Base-by-base conservation (phyloP, 2,113 vertebrate genomes). In the Caranx ignobilis region DNA sequence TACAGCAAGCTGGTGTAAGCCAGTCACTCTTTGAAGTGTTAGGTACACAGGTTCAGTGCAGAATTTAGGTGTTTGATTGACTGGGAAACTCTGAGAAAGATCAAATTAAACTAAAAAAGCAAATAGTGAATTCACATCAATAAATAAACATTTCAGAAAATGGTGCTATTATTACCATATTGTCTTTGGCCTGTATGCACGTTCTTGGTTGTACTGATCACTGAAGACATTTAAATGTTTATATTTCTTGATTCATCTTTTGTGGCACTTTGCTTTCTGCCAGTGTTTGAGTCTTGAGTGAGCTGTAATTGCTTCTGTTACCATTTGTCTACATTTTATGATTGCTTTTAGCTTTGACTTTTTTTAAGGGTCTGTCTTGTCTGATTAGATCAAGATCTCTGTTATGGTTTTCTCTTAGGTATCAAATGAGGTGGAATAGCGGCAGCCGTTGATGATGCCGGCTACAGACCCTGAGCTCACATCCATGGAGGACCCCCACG, bases 401-500 rank as follows among this genome's bases (percentile, higher is more conserved):
- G 18, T 19, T 18, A 50, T 11, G 10, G 4, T 81, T 77, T 77
- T 59, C 11, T 75, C 2, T 43, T 21, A 92, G 90, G 75, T 60
- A 26, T 78, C 72, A 61, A 50, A 83, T 88, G 86, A 88, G 41
- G 64, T 64, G 62, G 16, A 35, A 71, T 45, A 10, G 34, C 52
- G 3, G 3, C 4, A 72, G 59, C 16, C 16, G 0, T 21, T 3
- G 3, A 56, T 68, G 75, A 91, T 87, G 88, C 79, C 85, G 10
- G 77, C 71, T 4, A 73, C 79, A 11, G 80, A 83, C 70, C 37
- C 83, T 50, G 62, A 83, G 12, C 57, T 47, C 34, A 2, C 60
- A 52, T 32, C 73, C 50, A 86, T 87, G 82, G 87, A 93, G 79
- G 78, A 73, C 69, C 45, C 39, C 34, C 41, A 19, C 5, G 43